These are phyloP conservation scores for Abramis brama DNA, from an alignment of 2,113 vertebrate genomes.

Conservation along the genomic window DNA sequence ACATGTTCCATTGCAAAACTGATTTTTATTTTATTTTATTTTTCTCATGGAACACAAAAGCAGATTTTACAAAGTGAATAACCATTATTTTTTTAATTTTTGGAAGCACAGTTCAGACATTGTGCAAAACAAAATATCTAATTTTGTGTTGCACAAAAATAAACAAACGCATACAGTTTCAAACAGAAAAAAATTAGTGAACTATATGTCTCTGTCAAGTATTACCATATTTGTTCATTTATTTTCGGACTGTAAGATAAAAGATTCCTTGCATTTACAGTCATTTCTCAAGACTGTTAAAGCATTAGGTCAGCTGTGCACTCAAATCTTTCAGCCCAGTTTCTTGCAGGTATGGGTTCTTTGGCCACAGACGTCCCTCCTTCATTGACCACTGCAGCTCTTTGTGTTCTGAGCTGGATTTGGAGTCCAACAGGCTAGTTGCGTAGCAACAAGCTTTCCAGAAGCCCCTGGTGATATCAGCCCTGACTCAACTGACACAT, in stretches of 20 bases:
- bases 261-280: neutral
- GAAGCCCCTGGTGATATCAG: slow-evolving; percentile 48
- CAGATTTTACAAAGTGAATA: too few relatives aligned
- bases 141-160: too few relatives aligned
- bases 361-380: neutral
- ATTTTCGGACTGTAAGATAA: neutral
- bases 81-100: too few relatives aligned
- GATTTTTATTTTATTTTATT: too few relatives aligned
- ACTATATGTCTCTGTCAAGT: neutral
- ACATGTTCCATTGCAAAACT: too few relatives aligned
- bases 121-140: too few relatives aligned
- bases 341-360: neutral
- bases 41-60: too few relatives aligned
- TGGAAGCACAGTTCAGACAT: too few relatives aligned
- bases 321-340: neutral
- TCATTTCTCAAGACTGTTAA: neutral
- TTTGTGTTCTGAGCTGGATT: slow-evolving; percentile 43
- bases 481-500: slow-evolving; percentile 51
- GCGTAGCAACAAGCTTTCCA: slow-evolving; percentile 65
- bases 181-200: neutral
- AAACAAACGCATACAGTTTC: too few relatives aligned
- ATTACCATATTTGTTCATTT: neutral
- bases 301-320: neutral
- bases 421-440: slow-evolving; percentile 49
- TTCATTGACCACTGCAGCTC: slow-evolving; percentile 56